These are phyloP conservation scores for Amblyraja radiata DNA, from an alignment of 2,797 vertebrate genomes.

Conservation along the genomic window DNA sequence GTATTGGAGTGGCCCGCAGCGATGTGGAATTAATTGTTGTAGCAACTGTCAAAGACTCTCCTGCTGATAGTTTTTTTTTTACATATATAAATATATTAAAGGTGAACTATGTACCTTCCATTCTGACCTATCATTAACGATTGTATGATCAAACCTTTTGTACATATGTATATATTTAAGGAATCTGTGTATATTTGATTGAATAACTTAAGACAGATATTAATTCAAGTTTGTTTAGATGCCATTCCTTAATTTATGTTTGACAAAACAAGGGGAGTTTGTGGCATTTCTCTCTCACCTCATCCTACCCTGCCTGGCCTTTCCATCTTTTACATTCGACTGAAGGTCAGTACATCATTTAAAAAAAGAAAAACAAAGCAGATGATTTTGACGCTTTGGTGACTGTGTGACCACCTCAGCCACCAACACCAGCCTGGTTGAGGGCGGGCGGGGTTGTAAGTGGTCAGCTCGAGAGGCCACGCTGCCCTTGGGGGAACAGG, in stretches of 20 bases:
- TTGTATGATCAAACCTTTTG: slow-evolving; percentile 52
- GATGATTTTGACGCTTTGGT: too few relatives aligned
- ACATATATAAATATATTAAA: slow-evolving; percentile 40
- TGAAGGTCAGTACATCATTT: slow-evolving; percentile 52
- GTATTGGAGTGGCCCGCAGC: slow-evolving; percentile 85
- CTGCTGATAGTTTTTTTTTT: slow-evolving; percentile 52
- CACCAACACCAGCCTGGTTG: background rate
- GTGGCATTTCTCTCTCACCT: slow-evolving; percentile 59
- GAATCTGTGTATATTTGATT: slow-evolving; percentile 98
- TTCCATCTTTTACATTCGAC: slow-evolving; percentile 53
- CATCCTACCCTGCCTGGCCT: slow-evolving; percentile 46
- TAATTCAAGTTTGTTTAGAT: slow-evolving; percentile 64
- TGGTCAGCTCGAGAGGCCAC: too few relatives aligned
- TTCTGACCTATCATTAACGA: slow-evolving; percentile 64
- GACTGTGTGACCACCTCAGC: background rate
- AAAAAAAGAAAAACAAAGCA: slow-evolving; percentile 60
- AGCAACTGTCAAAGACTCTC: slow-evolving; percentile 62
- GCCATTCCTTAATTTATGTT: slow-evolving; percentile 77
- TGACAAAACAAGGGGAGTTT: slow-evolving; percentile 66
- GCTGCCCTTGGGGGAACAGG: background rate
- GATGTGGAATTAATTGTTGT: slow-evolving; percentile 80
- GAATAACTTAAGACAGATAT: slow-evolving; percentile 86
- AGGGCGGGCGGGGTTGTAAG: background rate
- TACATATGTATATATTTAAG: slow-evolving; percentile 97
- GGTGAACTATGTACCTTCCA: slow-evolving; percentile 69